Evolutionary conservation across 2,113 vertebrate genomes (phyloP), one percentile per base, ranked within the genome.

Genomic region (Poecile atricapillus): DNA sequence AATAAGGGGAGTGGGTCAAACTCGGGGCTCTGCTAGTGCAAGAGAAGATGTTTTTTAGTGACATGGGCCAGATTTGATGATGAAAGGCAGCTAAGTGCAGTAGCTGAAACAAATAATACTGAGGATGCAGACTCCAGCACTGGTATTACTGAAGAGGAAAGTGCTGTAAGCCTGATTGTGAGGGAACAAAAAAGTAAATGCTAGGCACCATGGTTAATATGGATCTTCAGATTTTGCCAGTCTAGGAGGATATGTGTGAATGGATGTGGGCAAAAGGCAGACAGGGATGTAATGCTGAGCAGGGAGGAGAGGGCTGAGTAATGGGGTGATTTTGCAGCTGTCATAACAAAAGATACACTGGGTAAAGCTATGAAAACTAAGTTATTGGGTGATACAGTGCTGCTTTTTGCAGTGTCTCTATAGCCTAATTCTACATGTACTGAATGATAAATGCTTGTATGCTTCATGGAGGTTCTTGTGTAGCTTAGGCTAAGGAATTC

Each of bases 311-410:
- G n/a, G 30, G 19, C 83, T 89, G 91, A 96, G 87, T 89, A 91
- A 93, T 94, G 59, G 83, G 77, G 77, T 95, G 89, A 46, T 82
- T 89, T 73, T 84, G 81, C 84, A 85, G 74, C 81, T 95, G 89
- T 95, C 81, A 84, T 84, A 94, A 91, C 80, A 95, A 63, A 62
- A 95, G 83, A 94, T 94, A 71, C 3, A 18, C 47, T 83, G 80
- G 44, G 31, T 24, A 64, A 92, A 81, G 52, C 56, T 87, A 31
- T 33, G 65, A 77, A 70, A 90, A 80, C 37, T 15, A 75, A 89
- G 35, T 70, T 67, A 46, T 27, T 35, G 44, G 59, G 10, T 86
- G 49, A 64, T 67, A 59, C 10, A n/a, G 22, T 15, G 15, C 53
- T 83, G 28, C 20, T 62, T 78, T 58, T 62, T 14, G 24, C 68